These are phyloP conservation scores for Endotricha flammealis DNA, from an alignment of 2,888 invertebrate genomes.

Conservation along the genomic window DNA sequence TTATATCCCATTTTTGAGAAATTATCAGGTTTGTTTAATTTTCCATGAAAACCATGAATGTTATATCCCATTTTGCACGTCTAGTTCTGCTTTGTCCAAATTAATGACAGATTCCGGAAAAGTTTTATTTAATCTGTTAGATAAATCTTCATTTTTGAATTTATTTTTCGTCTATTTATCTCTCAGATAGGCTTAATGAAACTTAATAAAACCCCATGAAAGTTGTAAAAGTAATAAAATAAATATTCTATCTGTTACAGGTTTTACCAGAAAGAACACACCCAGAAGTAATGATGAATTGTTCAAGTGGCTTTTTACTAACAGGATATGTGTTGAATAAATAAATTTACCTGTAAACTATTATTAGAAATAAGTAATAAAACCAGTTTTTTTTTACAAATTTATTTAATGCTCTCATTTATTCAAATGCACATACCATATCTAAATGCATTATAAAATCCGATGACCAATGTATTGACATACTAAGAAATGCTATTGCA, in stretches of 20 bases:
- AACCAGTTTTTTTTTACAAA: slow-evolving; percentile 35
- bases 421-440: slow-evolving; percentile 56
- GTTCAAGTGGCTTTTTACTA: slow-evolving; percentile 92
- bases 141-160: too few species aligned
- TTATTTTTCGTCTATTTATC: too few species aligned
- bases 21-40: slow-evolving; percentile 88
- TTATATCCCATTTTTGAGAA: too few species aligned
- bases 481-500: slow-evolving; percentile 32
- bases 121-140: too few species aligned
- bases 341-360: background rate
- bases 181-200: too few species aligned
- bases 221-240: too few species aligned
- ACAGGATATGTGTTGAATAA: slow-evolving; percentile 79
- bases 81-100: too few species aligned
- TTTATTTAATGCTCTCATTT: slow-evolving; percentile 50
- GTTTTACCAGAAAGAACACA: slow-evolving; percentile 92
- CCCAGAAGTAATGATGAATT: slow-evolving; percentile 94
- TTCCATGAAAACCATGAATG: too few species aligned
- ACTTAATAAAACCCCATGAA: too few species aligned
- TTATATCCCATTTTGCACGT: too few species aligned
- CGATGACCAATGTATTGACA: slow-evolving; percentile 41
- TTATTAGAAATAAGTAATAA: slow-evolving; percentile 20
- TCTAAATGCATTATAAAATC: slow-evolving; percentile 59
- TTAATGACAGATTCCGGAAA: too few species aligned
- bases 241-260: too few species aligned